A percentile compares a stretch with the other conserved stretches of the same genome.
Evolutionary conservation across 1,140 invertebrate genomes (phyloP).

Genomic region (Pararge aegeria): DNA sequence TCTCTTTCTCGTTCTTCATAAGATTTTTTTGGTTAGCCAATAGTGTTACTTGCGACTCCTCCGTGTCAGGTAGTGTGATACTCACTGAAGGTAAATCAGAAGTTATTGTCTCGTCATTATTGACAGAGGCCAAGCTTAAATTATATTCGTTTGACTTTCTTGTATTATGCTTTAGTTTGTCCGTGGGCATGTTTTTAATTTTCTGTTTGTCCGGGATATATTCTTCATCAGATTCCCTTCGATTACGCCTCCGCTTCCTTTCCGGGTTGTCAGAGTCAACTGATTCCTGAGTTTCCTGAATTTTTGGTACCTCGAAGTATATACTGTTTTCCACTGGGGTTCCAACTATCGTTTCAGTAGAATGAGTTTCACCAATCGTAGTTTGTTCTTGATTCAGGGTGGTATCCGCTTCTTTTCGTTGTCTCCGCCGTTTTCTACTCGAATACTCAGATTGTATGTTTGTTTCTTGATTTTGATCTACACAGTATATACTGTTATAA

Average conservation of each 20-base stretch:
- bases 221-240: conserved; percentile 27
- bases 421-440: neutral
- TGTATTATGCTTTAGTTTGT: neutral
- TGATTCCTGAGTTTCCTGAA: neutral
- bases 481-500: neutral
- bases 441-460: neutral
- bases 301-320: neutral
- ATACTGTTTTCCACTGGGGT: conserved; percentile 6
- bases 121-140: neutral
- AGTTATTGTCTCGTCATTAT: neutral
- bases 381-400: neutral
- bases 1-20: neutral
- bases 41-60: neutral
- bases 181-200: conserved; percentile 1
- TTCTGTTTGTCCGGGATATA: conserved; percentile 18
- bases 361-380: neutral
- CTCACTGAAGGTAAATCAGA: neutral
- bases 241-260: conserved; percentile 16
- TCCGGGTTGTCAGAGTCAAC: neutral
- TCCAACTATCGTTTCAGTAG: neutral
- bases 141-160: conserved; percentile 10
- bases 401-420: neutral
- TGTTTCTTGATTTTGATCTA: neutral
- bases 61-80: neutral
- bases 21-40: neutral